Conservation (phyloP, 1,140 invertebrate genomes). For the Chironomus tepperi region DNA sequence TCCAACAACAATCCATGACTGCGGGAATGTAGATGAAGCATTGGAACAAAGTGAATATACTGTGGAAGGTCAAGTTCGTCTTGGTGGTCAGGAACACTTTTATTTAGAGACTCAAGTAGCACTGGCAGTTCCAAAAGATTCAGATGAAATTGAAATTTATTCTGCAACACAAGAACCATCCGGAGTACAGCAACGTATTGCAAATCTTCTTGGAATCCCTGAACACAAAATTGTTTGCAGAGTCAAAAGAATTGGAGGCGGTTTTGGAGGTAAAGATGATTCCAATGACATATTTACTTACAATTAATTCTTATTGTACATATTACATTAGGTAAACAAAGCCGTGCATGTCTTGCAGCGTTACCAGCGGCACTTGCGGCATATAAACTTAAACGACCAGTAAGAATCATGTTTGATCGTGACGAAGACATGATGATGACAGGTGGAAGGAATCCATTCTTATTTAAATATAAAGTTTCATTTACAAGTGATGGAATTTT, state of each 20-base stretch:
- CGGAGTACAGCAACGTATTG: slow-evolving; percentile 64
- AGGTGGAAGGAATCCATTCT: slow-evolving; percentile 82
- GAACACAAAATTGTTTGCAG: slow-evolving; percentile 66
- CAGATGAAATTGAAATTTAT: slow-evolving; percentile 79
- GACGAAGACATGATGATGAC: slow-evolving; percentile 90
- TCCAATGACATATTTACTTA: no score
- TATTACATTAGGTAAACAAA: slow-evolving; percentile 46
- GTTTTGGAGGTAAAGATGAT: slow-evolving; percentile 82
- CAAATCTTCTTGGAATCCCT: slow-evolving; percentile 62
- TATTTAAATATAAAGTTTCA: slow-evolving; percentile 77
- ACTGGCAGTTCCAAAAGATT: slow-evolving; percentile 66
- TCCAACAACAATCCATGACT: slow-evolving; percentile 42
- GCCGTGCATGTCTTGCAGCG: slow-evolving; percentile 48
- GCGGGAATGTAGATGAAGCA: slow-evolving; percentile 58
- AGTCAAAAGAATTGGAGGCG: slow-evolving; percentile 85
- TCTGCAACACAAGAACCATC: slow-evolving; percentile 74
- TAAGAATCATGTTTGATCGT: slow-evolving; percentile 81
- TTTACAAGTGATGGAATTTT: slow-evolving; percentile 68
- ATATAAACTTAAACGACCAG: slow-evolving; percentile 61
- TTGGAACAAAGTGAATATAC: slow-evolving; percentile 55
- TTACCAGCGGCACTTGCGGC: slow-evolving; percentile 62
- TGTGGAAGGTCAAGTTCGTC: slow-evolving; percentile 63
- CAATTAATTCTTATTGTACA: no score
- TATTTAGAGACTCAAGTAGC: slow-evolving; percentile 82
- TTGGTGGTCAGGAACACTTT: slow-evolving; percentile 94